Evolutionary conservation across 2,888 invertebrate species (phyloP).

Genomic region (Orthosia gracilis): DNA sequence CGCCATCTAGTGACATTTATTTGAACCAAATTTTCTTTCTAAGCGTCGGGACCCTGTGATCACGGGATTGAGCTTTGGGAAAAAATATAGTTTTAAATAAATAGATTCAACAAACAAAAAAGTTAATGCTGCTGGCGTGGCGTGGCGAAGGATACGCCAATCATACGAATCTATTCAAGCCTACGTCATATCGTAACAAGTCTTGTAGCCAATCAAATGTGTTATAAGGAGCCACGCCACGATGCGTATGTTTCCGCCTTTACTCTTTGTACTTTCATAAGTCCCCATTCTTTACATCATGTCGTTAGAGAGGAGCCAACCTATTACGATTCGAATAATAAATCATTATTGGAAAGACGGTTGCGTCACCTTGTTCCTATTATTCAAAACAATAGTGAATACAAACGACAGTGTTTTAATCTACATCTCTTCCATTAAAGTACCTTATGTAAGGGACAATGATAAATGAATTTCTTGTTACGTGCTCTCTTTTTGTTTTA

Average conservation of each 20-base stretch:
- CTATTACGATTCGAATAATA: conserved; percentile 48
- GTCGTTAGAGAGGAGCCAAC: conserved; percentile 32
- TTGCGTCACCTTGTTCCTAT: conserved; percentile 69
- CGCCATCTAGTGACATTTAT: too few relatives aligned
- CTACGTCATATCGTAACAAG: too few relatives aligned
- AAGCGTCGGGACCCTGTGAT: too few relatives aligned
- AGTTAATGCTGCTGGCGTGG: neutral
- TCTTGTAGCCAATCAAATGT: too few relatives aligned
- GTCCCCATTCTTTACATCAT: conserved; percentile 15
- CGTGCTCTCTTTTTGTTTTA: conserved; percentile 19
- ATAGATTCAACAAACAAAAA: conserved; percentile 2
- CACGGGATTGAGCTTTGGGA: neutral
- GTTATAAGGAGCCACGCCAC: too few relatives aligned
- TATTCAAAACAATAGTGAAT: conserved; percentile 81
- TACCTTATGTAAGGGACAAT: conserved; percentile 51
- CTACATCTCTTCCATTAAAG: conserved; percentile 75
- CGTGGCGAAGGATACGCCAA: too few relatives aligned
- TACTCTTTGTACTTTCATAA: too few relatives aligned
- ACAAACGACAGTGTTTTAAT: conserved; percentile 80
- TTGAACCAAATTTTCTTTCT: too few relatives aligned
- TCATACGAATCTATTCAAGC: too few relatives aligned
- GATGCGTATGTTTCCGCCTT: too few relatives aligned
- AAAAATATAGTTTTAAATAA: neutral
- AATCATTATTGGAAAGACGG: conserved; percentile 53
- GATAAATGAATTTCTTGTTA: conserved; percentile 58